Evolutionary conservation across 2,888 invertebrate genomes (phyloP).

Genomic region (Aelia acuminata): DNA sequence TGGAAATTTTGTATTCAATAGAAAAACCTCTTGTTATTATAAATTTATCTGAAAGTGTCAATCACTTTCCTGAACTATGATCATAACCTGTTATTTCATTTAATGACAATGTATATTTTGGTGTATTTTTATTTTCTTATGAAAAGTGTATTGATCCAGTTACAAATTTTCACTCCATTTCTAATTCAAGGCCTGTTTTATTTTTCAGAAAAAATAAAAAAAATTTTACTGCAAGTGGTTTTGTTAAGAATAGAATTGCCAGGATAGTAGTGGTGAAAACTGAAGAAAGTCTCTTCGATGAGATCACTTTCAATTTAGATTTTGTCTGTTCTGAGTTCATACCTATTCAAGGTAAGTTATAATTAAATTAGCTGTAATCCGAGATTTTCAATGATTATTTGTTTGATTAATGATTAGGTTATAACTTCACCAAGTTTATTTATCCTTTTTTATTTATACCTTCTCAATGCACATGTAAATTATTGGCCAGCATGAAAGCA

Average conservation of each 20-base stretch:
- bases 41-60: too few relatives aligned
- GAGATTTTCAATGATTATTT: not conserved
- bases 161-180: not conserved
- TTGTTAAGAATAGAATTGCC: not conserved
- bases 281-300: not conserved
- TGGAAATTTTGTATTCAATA: too few relatives aligned
- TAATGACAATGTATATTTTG: too few relatives aligned
- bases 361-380: not conserved
- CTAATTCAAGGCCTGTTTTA: not conserved
- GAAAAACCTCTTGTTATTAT: too few relatives aligned
- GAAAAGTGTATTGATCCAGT: too few relatives aligned
- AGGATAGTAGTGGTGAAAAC: not conserved
- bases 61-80: too few relatives aligned
- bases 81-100: too few relatives aligned
- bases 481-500: too few relatives aligned
- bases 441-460: not conserved
- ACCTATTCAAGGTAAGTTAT: not conserved
- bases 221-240: not conserved
- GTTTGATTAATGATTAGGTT: not conserved
- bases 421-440: not conserved
- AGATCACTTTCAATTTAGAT: not conserved
- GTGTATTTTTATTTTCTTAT: too few relatives aligned
- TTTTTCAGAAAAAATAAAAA: not conserved
- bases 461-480: too few relatives aligned
- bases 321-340: not conserved